These are phyloP conservation scores for Dasypus novemcinctus DNA, from an alignment of 2,113 vertebrate genomes.

Conservation along the genomic window DNA sequence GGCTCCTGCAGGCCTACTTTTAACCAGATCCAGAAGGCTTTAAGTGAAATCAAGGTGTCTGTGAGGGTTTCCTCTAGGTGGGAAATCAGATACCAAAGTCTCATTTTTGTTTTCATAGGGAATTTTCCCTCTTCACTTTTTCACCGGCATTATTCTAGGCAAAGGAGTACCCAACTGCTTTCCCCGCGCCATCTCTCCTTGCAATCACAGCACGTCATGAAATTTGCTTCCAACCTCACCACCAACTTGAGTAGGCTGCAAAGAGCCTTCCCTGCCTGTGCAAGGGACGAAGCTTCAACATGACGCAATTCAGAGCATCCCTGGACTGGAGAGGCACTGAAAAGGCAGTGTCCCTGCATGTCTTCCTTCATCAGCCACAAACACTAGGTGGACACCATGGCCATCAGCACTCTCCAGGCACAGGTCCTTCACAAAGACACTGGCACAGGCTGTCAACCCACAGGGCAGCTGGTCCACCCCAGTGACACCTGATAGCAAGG, in stretches of 20 bases:
- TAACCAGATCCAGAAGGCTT: constrained; percentile 52
- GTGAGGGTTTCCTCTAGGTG: constrained; percentile 54
- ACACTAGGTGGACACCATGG: not conserved
- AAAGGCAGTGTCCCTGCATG: constrained; percentile 21
- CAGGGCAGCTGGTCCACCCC: not conserved
- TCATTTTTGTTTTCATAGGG: constrained; percentile 56
- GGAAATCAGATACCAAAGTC: constrained; percentile 65
- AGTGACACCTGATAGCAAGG: not conserved
- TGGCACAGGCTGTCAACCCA: not conserved
- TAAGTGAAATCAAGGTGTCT: constrained; percentile 58
- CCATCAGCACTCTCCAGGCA: not conserved
- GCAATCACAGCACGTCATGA: constrained; percentile 58
- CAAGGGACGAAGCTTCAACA: constrained; percentile 37
- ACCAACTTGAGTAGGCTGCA: constrained; percentile 78
- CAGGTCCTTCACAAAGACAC: constrained; percentile 16
- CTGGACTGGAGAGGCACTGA: constrained; percentile 2
- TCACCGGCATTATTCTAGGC: constrained; percentile 48
- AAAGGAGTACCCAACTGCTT: constrained; percentile 67
- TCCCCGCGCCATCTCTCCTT: constrained; percentile 36
- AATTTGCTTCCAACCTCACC: constrained; percentile 46
- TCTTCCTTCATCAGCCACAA: not conserved
- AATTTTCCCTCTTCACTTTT: constrained; percentile 60
- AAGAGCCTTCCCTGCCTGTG: constrained; percentile 56
- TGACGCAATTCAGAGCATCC: constrained; percentile 53
- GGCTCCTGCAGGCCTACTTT: constrained; percentile 74